Evolutionary conservation across 2,797 vertebrate species (phyloP).

Genomic region (Varecia variegata): DNA sequence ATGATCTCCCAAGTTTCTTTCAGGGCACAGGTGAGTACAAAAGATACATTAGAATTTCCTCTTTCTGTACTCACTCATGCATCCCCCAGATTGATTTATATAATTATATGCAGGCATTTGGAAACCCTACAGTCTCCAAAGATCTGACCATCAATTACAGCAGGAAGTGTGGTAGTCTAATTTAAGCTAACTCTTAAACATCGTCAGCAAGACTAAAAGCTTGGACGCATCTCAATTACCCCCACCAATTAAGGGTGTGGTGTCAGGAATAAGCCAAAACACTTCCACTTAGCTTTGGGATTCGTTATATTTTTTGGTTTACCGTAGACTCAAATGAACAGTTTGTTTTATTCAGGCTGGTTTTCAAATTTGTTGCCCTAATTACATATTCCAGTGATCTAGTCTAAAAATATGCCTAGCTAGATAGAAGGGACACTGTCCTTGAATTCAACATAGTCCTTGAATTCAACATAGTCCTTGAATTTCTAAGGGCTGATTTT

Average conservation of each 20-base stretch:
- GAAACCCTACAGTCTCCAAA: background rate
- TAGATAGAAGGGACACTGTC: background rate
- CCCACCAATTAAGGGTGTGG: slow-evolving; percentile 28
- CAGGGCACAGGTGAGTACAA: background rate
- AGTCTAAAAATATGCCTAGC: slow-evolving; percentile 10
- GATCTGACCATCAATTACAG: background rate
- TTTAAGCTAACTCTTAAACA: slow-evolving; percentile 32
- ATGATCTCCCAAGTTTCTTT: background rate
- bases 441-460: background rate
- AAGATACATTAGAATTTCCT: background rate
- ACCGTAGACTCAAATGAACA: slow-evolving; percentile 34
- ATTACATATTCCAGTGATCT: slow-evolving; percentile 6
- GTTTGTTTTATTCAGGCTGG: background rate
- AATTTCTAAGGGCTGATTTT: slow-evolving; percentile 10
- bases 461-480: background rate
- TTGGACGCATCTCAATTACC: background rate
- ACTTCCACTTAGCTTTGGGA: slow-evolving; percentile 2
- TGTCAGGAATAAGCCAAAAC: slow-evolving; percentile 28
- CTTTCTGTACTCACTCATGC: background rate
- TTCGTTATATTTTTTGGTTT: background rate
- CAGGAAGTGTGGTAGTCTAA: background rate
- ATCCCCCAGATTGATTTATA: background rate
- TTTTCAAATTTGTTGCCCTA: slow-evolving; percentile 12
- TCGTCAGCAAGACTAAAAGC: background rate
- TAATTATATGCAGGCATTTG: background rate